Percentiles rank a stretch among this genome's conserved stretches.
Conservation (phyloP, 2,888 invertebrate genomes). For the Diogma glabrata region DNA sequence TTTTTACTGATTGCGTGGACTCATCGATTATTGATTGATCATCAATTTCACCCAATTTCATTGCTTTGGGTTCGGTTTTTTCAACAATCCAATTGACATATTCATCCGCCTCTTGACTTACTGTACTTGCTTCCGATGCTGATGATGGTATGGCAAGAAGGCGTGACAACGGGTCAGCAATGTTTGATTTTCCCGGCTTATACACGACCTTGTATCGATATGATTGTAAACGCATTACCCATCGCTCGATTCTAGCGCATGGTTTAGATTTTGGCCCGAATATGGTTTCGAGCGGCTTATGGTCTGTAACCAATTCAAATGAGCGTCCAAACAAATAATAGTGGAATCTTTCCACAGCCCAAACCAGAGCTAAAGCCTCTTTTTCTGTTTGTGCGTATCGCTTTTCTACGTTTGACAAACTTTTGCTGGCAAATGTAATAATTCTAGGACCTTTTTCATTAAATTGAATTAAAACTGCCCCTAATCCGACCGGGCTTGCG, state of each 20-base stretch:
- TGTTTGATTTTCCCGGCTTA: not conserved
- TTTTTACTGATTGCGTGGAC: no score
- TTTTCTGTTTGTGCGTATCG: not conserved
- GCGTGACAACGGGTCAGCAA: not conserved
- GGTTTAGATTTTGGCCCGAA: not conserved
- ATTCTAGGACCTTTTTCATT: not conserved
- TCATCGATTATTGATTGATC: no score
- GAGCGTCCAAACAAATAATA: not conserved
- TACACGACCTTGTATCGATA: not conserved
- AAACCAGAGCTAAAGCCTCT: not conserved
- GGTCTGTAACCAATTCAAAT: conserved; percentile 2
- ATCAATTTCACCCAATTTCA: no score
- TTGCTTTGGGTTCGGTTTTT: no score
- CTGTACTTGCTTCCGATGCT: no score
- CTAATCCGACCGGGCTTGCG: not conserved
- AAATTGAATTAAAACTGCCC: not conserved
- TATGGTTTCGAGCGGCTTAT: no score
- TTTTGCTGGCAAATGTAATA: not conserved
- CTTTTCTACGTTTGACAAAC: not conserved
- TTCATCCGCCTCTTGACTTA: no score
- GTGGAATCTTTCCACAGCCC: not conserved
- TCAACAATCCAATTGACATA: no score
- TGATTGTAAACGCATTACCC: not conserved
- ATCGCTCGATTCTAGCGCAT: not conserved
- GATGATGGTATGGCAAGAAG: no score